Evolutionary conservation across 2,888 invertebrate genomes (phyloP).

Genomic region (Noctua fimbriata): DNA sequence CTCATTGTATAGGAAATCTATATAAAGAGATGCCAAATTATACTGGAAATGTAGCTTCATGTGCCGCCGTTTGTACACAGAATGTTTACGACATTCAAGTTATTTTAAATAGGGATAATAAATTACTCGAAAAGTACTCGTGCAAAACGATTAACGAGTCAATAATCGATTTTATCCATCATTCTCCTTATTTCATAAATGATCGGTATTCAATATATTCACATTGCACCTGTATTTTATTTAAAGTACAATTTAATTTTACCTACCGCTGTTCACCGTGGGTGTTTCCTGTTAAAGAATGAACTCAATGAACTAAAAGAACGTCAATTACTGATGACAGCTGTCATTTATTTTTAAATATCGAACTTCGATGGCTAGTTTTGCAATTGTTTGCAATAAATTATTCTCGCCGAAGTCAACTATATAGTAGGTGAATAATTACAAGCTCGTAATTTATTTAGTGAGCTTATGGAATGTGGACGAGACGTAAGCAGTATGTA

Average conservation of each 20-base stretch:
- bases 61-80: neutral
- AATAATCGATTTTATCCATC: conserved; percentile 43
- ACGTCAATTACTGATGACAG: conserved; percentile 41
- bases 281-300: conserved; percentile 31
- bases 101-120: conserved; percentile 22
- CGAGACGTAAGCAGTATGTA: neutral
- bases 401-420: neutral
- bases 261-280: conserved; percentile 54
- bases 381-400: conserved; percentile 10
- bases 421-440: neutral
- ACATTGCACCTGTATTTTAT: conserved; percentile 48
- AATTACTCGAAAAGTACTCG: conserved; percentile 17
- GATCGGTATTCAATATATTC: conserved; percentile 25
- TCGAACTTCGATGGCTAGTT: neutral
- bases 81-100: conserved; percentile 23
- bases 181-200: conserved; percentile 27
- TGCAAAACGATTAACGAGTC: conserved; percentile 35
- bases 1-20: no score
- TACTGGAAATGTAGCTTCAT: no score
- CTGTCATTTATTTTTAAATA: conserved; percentile 34
- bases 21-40: no score
- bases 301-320: conserved; percentile 13
- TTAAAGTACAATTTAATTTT: conserved; percentile 22
- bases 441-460: neutral
- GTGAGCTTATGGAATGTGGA: neutral